phyloP scores from a whole-genome alignment of 2,113 vertebrate genomes.

The Hippocampus zosterae region DNA sequence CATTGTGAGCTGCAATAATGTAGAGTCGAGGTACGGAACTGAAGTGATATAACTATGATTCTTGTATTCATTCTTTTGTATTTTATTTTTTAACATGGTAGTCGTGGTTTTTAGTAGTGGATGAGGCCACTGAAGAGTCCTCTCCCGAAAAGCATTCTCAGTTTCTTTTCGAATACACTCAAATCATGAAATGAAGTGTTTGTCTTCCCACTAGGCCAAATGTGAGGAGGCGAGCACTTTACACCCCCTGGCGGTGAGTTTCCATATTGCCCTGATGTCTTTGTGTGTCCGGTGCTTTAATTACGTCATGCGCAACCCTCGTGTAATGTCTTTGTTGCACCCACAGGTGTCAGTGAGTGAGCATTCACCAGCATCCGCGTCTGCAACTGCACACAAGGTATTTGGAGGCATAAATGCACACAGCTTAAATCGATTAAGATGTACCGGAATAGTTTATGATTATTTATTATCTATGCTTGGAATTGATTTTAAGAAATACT shows the following conservation, averaged over 20 bases:
- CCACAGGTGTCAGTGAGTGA: conserved; percentile 69
- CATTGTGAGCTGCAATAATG: too few species aligned
- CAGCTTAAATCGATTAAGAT: neutral
- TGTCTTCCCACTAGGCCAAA: conserved; percentile 57
- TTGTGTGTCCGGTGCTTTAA: conserved; percentile 11
- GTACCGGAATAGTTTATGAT: neutral
- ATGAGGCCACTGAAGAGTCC: too few species aligned
- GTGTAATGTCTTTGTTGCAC: conserved; percentile 59
- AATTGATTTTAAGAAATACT: conserved; percentile 15
- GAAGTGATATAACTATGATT: too few species aligned
- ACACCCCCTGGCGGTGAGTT: conserved; percentile 70
- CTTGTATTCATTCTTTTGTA: too few species aligned
- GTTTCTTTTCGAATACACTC: neutral
- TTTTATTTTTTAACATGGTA: too few species aligned
- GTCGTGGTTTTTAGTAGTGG: too few species aligned
- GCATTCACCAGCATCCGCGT: conserved; percentile 28
- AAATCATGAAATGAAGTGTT: conserved; percentile 23
- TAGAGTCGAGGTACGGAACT: too few species aligned
- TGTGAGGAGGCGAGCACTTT: conserved; percentile 50
- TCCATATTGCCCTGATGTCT: conserved; percentile 7
- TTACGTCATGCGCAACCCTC: conserved; percentile 29
- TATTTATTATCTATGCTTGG: neutral
- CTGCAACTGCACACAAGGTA: conserved; percentile 50
- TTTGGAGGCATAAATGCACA: neutral
- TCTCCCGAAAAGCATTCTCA: neutral